Evolutionary conservation across 2,113 vertebrate species (phyloP).

Genomic region (Rafetus swinhoei): DNA sequence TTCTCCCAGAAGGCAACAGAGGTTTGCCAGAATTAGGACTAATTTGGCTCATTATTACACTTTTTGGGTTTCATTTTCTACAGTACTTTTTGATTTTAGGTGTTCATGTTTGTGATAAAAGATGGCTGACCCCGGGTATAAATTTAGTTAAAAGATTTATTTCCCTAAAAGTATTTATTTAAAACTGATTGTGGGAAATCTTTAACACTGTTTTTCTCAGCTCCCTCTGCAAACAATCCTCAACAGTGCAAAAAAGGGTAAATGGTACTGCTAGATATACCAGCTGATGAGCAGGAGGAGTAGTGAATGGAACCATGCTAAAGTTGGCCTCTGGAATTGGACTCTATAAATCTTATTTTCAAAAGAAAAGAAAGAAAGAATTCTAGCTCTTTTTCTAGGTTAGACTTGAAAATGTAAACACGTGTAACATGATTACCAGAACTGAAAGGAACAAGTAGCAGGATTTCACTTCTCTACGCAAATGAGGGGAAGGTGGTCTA

Average conservation of each 20-base stretch:
- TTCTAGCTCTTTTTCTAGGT: not conserved
- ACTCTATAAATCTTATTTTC: not conserved
- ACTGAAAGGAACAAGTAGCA: not conserved
- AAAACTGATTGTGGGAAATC: not conserved
- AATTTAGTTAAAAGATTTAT: not conserved
- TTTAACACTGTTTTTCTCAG: not conserved
- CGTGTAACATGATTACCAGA: not conserved
- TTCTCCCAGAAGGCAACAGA: not conserved
- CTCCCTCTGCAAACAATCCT: not conserved
- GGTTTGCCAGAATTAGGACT: not conserved
- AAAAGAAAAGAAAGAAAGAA: not conserved
- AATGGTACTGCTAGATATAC: rapidly evolving
- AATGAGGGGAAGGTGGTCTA: not conserved
- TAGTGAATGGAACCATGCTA: not conserved
- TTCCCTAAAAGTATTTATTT: not conserved
- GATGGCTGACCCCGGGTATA: too few species aligned
- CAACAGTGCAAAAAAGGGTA: not conserved
- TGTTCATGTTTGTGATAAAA: not conserved
- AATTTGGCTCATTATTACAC: not conserved
- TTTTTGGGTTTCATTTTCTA: not conserved
- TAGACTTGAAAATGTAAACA: not conserved
- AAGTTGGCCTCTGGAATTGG: not conserved
- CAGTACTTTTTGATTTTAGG: not conserved
- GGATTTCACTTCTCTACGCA: not conserved
- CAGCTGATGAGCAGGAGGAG: not conserved